Percentiles rank a stretch among this genome's conserved stretches.
phyloP scores from a whole-genome alignment of 2,113 vertebrate genomes.

The Cavia aperea region DNA sequence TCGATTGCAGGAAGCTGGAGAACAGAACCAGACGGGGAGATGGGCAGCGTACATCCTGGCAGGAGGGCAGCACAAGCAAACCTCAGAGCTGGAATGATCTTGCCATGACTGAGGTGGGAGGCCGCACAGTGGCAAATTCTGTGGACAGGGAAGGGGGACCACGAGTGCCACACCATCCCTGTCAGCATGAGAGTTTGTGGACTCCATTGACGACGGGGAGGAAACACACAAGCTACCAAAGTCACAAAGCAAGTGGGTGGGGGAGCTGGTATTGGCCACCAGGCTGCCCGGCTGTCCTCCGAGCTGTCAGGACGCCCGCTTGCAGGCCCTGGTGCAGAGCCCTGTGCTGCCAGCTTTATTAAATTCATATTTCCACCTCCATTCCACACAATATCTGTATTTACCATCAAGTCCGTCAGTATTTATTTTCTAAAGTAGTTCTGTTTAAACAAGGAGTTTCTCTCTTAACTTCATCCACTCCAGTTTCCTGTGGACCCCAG shows the following conservation, averaged over 20 bases:
- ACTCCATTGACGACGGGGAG: neutral
- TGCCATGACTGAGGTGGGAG: neutral
- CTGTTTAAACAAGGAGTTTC: conserved; percentile 68
- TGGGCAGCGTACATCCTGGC: accelerated
- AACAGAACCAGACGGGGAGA: neutral
- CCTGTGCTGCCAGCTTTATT: conserved; percentile 49
- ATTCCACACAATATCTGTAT: conserved; percentile 44
- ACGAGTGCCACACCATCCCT: neutral
- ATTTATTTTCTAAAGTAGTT: conserved; percentile 68
- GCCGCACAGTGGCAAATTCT: neutral
- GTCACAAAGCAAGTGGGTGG: neutral
- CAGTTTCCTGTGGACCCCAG: conserved; percentile 52
- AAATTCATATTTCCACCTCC: conserved; percentile 56
- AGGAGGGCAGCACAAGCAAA: neutral
- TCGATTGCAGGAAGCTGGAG: neutral
- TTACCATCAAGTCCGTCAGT: conserved; percentile 56
- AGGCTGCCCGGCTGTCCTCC: neutral
- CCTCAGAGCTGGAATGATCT: neutral
- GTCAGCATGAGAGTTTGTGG: neutral
- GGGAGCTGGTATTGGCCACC: neutral
- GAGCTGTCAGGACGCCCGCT: neutral
- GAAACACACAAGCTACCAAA: neutral
- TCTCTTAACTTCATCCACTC: conserved; percentile 63
- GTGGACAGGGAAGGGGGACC: neutral
- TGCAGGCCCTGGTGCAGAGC: neutral